Evolutionary conservation across 2,113 vertebrate genomes (phyloP), one percentile per base, ranked within the genome.

Genomic region (Fregetta grallaria): DNA sequence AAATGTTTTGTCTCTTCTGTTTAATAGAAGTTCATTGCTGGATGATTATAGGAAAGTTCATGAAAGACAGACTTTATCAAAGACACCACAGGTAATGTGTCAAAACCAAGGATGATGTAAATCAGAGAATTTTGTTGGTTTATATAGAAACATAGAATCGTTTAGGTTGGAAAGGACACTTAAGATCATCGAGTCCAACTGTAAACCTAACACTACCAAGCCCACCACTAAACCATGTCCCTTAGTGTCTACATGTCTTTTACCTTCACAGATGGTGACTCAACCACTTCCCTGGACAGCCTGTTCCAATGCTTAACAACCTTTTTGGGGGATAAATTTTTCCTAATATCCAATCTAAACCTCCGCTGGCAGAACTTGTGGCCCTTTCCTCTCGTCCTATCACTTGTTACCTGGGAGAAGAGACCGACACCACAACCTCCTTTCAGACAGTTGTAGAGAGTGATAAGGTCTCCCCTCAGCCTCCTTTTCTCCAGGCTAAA

Each of bases 301-400:
- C 0, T 0, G 4, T 68, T 88, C 11, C 13, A 80, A 18, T 13
- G 3, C 7, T 52, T 86, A 20, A 50, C 2, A 18, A 81, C 1
- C 4, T 2, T 53, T 76, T 32, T 0, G 0, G 27, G 38, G 27
- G 52, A 56, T 11, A 19, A 36, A 8, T 40, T 47, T 90, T 75
- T 53, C 20, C 11, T 25, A 21, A 42, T n/a, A 58, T 10, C 19
- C n/a, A 86, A 30, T 36, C 22, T 38, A 66, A 65, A 56, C 14
- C 19, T 73, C 6, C 5, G 27, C 6, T 40, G 25, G 6, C 5
- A 7, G 20, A 72, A 59, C 18, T 3, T 58, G 68, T 67, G 15
- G 11, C 15, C 3, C 22, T 70, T 90, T 55, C 25, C 8, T 50
- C 22, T 45, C 5, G 7, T 27, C 4, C 7, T 30, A n/a, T 36